Percentiles rank a stretch among this genome's conserved stretches.
phyloP scores from a whole-genome alignment of 2,113 vertebrate genomes.

The Clarias gariepinus region DNA sequence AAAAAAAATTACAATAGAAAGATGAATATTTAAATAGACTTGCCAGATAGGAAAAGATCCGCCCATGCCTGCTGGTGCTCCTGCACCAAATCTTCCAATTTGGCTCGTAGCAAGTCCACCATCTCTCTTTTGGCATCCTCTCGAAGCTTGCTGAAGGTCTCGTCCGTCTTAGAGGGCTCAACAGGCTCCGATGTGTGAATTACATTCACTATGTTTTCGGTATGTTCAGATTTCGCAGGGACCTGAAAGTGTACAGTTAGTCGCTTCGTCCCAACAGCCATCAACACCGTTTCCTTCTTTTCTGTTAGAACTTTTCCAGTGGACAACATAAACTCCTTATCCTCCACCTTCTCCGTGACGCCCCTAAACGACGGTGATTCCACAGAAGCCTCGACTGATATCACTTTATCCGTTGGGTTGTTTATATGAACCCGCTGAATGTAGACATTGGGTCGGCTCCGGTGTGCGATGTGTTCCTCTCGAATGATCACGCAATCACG shows the following conservation, averaged over 20 bases:
- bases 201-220: constrained; percentile 82
- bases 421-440: constrained; percentile 84
- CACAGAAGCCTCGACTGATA: constrained; percentile 72
- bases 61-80: constrained; percentile 92
- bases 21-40: constrained; percentile 35
- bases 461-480: constrained; percentile 89
- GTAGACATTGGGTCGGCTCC: constrained; percentile 84
- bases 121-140: constrained; percentile 86
- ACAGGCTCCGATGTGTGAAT: constrained; percentile 80
- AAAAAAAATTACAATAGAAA: not conserved
- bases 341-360: constrained; percentile 80
- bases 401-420: constrained; percentile 82
- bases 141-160: constrained; percentile 77
- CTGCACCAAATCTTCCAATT: constrained; percentile 76
- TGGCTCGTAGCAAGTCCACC: constrained; percentile 80
- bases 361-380: constrained; percentile 56
- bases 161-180: constrained; percentile 77
- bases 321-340: constrained; percentile 83
- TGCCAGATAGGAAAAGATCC: constrained; percentile 92
- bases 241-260: constrained; percentile 80
- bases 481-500: constrained; percentile 83
- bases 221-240: constrained; percentile 80
- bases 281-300: constrained; percentile 74
- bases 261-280: constrained; percentile 86
- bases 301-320: constrained; percentile 78